Evolutionary conservation across 1,140 invertebrate genomes (phyloP), one percentile per base, ranked within the genome.

Genomic region (Drosophila neocordata): DNA sequence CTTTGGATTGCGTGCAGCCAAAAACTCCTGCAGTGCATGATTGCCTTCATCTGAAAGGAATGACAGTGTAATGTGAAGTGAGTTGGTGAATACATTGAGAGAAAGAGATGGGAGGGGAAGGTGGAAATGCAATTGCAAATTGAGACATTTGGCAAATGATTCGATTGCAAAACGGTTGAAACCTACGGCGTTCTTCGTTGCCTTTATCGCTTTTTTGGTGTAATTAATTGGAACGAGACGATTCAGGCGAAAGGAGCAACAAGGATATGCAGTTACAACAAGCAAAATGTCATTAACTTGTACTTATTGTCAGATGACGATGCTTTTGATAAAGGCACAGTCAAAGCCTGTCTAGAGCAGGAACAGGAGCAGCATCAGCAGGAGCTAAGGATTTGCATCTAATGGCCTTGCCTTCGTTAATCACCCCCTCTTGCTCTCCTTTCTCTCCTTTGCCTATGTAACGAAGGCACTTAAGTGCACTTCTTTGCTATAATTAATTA

Each of bases 1-100:
- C 84, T 96, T 95, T 31, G 97, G 97, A 94, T 99, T 99, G 88
- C 97, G 94, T 35, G 97, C 95, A 64, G 96, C 95, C 75, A 99
- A 93, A 92, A 99, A 99, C 93, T 98, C 97, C 94, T 98, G 97
- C 85, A 99, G 93, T 60, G 96, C 97, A 93, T 98, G 96, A 94
- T 99, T 99, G 77, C 97, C 97, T 94, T 99, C 97, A 92, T 97
- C 96, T 97, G 89, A 7, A 37, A 92, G 69, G 27, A 57, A 20
- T 4, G 37, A 68, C 13, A 6, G 41, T 13, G 34, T 34, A 9
- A 34, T 18, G 31, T n/a, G n/a, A 8, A 51, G 61, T 15, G 18
- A 48, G 4, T 20, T 7, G 2, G 41, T 44, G 41, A 15, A 2
- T n/a, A 13, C 13, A 11, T 9, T 1, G n/a, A 18, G 9, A 59